A percentile compares a stretch with the other conserved stretches of the same genome.
Evolutionary conservation across 2,113 vertebrate species (phyloP).

Genomic region (Puffinus mauretanicus): DNA sequence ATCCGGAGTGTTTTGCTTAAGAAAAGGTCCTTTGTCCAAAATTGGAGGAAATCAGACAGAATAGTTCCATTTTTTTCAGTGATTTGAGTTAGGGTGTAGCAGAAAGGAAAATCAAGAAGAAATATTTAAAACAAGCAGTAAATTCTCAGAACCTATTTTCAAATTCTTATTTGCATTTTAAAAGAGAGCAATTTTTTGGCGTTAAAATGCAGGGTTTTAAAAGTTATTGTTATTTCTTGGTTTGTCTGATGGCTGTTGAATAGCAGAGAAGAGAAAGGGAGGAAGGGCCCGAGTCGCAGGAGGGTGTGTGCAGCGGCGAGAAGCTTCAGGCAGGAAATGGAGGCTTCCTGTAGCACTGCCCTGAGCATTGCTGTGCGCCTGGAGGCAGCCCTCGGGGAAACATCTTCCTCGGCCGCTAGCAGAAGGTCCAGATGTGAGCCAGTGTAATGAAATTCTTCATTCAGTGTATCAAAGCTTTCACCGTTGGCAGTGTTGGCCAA

Average conservation of each 20-base stretch:
- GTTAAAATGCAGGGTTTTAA: not conserved
- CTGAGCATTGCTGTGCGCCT: rapidly evolving
- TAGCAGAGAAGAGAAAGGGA: not conserved
- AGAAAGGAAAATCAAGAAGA: not conserved
- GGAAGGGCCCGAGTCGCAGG: not conserved
- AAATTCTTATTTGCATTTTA: not conserved
- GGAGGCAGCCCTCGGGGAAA: not conserved
- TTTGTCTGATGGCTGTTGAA: not conserved
- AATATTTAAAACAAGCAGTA: not conserved
- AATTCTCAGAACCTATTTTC: not conserved
- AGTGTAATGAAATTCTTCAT: not conserved
- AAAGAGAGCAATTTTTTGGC: not conserved
- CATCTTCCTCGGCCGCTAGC: not conserved
- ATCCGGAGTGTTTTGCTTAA: not conserved
- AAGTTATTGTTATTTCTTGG: not conserved
- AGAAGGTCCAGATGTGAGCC: not conserved
- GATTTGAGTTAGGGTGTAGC: not conserved
- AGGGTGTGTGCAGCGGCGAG: not conserved
- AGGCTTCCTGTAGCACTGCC: not conserved
- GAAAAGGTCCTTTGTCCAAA: not conserved
- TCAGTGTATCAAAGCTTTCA: not conserved
- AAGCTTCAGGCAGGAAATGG: not conserved
- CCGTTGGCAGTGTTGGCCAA: not conserved
- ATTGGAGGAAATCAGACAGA: not conserved
- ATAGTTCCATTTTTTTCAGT: not conserved